These are phyloP conservation scores for Tinamus major DNA, from an alignment of 2,797 vertebrate genomes.

Conservation along the genomic window DNA sequence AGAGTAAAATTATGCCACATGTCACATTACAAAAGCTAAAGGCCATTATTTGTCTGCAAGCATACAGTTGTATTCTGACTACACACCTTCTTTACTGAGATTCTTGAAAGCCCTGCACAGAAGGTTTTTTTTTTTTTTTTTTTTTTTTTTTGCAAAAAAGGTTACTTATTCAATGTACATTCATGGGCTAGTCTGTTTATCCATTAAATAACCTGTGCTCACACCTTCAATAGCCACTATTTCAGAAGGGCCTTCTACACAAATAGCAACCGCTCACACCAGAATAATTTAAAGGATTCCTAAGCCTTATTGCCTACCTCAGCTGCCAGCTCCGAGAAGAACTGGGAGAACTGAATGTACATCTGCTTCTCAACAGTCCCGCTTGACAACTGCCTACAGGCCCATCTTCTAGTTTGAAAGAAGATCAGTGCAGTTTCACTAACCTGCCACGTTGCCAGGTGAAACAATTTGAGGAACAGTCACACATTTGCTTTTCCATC, in stretches of 20 bases:
- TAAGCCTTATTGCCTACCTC: neutral
- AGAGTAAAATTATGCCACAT: neutral
- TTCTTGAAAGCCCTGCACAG: neutral
- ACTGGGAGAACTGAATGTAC: neutral
- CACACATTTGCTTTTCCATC: neutral
- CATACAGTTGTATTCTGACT: neutral
- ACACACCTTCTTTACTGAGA: neutral
- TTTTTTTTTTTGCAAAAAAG: neutral
- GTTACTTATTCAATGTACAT: neutral
- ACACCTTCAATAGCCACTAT: rapidly evolving
- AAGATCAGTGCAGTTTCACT: neutral
- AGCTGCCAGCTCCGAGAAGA: neutral
- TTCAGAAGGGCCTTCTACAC: rapidly evolving
- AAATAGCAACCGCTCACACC: rapidly evolving
- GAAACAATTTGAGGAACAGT: neutral
- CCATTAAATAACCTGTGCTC: neutral
- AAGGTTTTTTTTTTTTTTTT: neutral
- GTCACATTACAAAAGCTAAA: neutral
- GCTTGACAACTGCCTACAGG: neutral
- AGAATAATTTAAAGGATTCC: neutral
- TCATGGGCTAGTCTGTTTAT: neutral
- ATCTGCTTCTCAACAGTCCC: no score
- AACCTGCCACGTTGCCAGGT: neutral
- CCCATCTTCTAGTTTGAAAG: neutral
- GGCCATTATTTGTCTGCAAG: neutral